These are phyloP conservation scores for Semnornis frantzii DNA, from an alignment of 2,113 vertebrate species.

Conservation along the genomic window DNA sequence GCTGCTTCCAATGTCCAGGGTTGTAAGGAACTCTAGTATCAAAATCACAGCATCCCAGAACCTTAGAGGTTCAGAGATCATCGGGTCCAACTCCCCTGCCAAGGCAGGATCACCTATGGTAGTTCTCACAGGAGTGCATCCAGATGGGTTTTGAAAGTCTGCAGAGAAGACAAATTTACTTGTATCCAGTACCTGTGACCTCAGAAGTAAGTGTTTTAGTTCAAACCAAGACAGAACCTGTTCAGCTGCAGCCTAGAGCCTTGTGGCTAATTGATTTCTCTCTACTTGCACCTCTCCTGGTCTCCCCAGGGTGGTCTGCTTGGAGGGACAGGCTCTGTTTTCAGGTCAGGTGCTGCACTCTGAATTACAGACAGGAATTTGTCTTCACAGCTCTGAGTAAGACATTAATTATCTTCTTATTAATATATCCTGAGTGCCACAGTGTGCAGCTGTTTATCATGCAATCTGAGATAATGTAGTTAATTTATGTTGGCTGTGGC, in stretches of 20 bases:
- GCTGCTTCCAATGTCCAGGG: not conserved
- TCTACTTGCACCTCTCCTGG: not conserved
- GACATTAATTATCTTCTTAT: slow-evolving; percentile 25
- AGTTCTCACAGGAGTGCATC: too few species aligned
- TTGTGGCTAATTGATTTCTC: not conserved
- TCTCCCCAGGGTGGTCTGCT: not conserved
- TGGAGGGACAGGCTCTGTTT: not conserved
- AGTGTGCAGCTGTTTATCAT: not conserved
- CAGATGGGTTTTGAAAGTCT: too few species aligned
- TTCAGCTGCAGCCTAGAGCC: not conserved
- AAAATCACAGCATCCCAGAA: not conserved
- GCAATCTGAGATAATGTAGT: not conserved
- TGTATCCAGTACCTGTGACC: not conserved
- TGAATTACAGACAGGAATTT: not conserved
- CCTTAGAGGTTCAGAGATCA: not conserved
- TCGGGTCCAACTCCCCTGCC: too few species aligned
- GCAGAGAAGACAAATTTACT: not conserved
- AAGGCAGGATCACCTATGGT: too few species aligned
- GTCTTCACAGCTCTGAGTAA: not conserved
- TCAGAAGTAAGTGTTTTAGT: not conserved
- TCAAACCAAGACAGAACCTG: not conserved
- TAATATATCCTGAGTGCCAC: not conserved
- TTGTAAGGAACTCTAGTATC: not conserved
- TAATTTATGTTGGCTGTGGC: not conserved
- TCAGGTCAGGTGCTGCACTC: not conserved